Base-by-base conservation (phyloP, 2,797 vertebrate genomes). In the Furcifer pardalis region DNA sequence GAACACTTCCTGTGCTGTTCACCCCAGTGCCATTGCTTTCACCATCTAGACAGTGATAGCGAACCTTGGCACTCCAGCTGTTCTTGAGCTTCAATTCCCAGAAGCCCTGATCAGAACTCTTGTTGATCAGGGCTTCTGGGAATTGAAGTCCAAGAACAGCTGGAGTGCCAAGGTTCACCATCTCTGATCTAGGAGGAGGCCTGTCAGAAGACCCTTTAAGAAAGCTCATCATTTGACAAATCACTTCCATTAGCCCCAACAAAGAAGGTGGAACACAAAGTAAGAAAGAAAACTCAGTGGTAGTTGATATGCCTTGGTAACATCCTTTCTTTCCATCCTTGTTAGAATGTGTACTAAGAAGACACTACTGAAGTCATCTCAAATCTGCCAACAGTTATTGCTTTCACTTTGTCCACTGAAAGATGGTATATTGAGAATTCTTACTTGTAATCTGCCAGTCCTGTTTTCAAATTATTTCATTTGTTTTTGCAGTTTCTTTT, bases 331-430 rank as follows among this genome's bases (percentile, higher is more conserved):
- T 80, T 75, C 27, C 37, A 78, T 44, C 27, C 13, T 84, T 60
- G 79, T 37, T 15, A 90, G 93, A 30, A 84, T 42, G 86, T 85
- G 87, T 77, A 87, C 73, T 88, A 1, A 1, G 79, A 77, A 69
- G 82, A 77, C 32, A 46, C 77, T 0, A 0, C 0, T 10, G 52
- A 1, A 46, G 44, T 19, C 77, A 25, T 1, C 15, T 12, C 0
- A 0, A 1, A 2, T 56, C 27, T 1, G 4, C 72, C n/a, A 32
- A 13, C 73, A 60, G 37, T 71, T 32, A 35, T 17, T 25, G 74
- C 68, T 21, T 25, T 44, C 27, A 4, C 60, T 86, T 77, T 72
- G 65, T 44, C 40, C 9, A n/a, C 37, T 37, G 0, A 56, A 1
- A 52, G n/a, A 71, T 3, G 65, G 42, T 59, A 46, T n/a, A 1